Percentiles rank a stretch among this genome's conserved stretches.
These are phyloP conservation scores for Cryptoleucopteryx plumbea DNA, from an alignment of 2,113 vertebrate genomes.

Conservation along the genomic window DNA sequence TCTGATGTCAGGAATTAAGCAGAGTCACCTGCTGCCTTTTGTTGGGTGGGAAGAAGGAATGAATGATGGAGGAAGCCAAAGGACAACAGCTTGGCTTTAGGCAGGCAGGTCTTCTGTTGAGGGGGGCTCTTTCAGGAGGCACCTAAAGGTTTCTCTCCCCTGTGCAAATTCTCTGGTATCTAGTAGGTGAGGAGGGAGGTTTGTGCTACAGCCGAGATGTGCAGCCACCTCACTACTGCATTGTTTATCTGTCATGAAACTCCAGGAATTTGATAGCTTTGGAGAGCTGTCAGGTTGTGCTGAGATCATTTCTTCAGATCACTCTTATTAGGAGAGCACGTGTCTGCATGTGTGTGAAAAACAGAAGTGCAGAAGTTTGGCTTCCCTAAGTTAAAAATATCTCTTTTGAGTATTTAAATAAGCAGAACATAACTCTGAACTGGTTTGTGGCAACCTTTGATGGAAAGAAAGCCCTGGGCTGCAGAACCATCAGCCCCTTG, in stretches of 20 bases:
- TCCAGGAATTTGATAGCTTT: background rate
- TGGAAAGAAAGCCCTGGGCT: background rate
- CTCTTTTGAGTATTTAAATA: background rate
- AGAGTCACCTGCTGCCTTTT: background rate
- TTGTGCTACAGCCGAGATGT: background rate
- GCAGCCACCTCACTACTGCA: background rate
- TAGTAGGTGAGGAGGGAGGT: background rate
- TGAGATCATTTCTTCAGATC: background rate
- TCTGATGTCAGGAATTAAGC: background rate
- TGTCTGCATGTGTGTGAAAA: fast-evolving
- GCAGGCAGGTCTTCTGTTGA: background rate
- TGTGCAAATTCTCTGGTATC: background rate
- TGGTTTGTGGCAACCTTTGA: background rate
- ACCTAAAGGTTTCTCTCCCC: background rate
- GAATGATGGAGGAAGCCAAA: background rate
- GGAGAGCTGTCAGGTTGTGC: background rate
- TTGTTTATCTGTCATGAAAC: background rate
- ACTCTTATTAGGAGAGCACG: background rate
- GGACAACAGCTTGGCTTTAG: background rate
- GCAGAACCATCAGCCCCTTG: fast-evolving
- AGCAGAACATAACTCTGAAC: background rate
- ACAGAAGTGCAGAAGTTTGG: background rate
- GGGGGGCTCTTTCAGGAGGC: background rate
- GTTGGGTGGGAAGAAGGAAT: background rate
- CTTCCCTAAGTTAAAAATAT: background rate